phyloP scores from a whole-genome alignment of 2,888 invertebrate genomes.

The Xylota segnis region DNA sequence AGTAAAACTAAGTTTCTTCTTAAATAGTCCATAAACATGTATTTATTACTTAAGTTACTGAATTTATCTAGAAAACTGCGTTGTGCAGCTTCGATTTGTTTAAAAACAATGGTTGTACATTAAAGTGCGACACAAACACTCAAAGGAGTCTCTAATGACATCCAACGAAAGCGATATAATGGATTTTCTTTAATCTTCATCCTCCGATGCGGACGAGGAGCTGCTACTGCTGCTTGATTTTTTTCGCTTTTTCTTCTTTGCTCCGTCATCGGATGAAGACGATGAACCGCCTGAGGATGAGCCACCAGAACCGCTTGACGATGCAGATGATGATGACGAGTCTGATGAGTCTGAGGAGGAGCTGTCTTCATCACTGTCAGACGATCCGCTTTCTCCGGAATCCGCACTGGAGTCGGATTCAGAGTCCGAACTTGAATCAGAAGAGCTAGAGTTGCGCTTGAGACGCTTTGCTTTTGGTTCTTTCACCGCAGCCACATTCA shows the following conservation, averaged over 20 bases:
- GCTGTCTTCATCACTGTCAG: constrained; percentile 79
- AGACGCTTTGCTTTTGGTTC: constrained; percentile 68
- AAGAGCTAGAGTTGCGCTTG: constrained; percentile 77
- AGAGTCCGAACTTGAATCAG: constrained; percentile 78
- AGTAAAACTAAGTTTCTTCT: not conserved
- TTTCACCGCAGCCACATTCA: constrained; percentile 52
- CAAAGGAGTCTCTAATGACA: not conserved
- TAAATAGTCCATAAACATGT: not conserved
- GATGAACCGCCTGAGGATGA: constrained; percentile 74
- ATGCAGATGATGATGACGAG: constrained; percentile 74
- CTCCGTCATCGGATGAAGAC: constrained; percentile 20
- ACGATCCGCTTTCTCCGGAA: constrained; percentile 79
- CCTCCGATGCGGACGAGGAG: constrained; percentile 36
- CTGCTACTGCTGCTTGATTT: constrained; percentile 22
- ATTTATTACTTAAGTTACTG: constrained; percentile 19
- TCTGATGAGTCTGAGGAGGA: constrained; percentile 80
- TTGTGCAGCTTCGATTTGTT: not conserved
- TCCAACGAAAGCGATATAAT: not conserved
- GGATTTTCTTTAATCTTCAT: constrained; percentile 25
- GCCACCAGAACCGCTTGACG: constrained; percentile 46
- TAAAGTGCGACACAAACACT: not conserved
- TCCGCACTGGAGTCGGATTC: constrained; percentile 77
- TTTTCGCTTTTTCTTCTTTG: constrained; percentile 45
- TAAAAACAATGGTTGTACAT: constrained; percentile 21
- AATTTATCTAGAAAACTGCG: constrained; percentile 5